Conservation (phyloP, 2,113 vertebrate species). For the Hippolais icterina region DNA sequence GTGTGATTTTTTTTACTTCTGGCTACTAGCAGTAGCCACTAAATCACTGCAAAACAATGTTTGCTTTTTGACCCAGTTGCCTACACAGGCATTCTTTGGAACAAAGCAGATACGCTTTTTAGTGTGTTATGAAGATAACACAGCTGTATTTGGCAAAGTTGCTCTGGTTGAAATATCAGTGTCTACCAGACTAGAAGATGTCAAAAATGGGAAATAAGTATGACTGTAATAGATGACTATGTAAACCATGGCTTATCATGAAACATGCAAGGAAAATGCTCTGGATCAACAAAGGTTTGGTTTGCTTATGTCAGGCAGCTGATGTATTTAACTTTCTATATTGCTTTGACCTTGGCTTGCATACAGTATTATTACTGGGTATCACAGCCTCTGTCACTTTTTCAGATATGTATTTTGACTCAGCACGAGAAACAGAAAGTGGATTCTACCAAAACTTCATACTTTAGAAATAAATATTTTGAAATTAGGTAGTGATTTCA, state of each 20-base stretch:
- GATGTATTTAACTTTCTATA: background rate
- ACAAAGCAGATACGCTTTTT: background rate
- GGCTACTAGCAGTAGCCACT: background rate
- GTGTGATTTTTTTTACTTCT: background rate
- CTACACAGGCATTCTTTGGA: background rate
- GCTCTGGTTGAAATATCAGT: conserved; percentile 12
- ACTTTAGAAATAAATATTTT: background rate
- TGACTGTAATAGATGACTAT: background rate
- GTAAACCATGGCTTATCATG: conserved; percentile 27
- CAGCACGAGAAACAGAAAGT: background rate
- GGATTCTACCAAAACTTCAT: background rate
- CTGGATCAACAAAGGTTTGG: background rate
- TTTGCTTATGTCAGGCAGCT: conserved; percentile 16
- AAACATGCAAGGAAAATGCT: background rate
- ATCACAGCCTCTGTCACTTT: background rate
- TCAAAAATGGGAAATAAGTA: conserved; percentile 13
- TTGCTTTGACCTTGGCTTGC: background rate
- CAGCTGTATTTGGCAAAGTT: conserved; percentile 28
- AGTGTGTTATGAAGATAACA: conserved; percentile 15
- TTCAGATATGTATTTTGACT: background rate
- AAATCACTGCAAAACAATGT: background rate
- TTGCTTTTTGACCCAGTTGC: background rate
- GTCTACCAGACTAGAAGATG: conserved; percentile 1
- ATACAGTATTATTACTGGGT: background rate
- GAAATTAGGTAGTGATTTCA: background rate